A percentile compares a stretch with the other conserved stretches of the same genome.
phyloP scores from a whole-genome alignment of 1,140 invertebrate species.

The Ptiloglossa arizonensis region DNA sequence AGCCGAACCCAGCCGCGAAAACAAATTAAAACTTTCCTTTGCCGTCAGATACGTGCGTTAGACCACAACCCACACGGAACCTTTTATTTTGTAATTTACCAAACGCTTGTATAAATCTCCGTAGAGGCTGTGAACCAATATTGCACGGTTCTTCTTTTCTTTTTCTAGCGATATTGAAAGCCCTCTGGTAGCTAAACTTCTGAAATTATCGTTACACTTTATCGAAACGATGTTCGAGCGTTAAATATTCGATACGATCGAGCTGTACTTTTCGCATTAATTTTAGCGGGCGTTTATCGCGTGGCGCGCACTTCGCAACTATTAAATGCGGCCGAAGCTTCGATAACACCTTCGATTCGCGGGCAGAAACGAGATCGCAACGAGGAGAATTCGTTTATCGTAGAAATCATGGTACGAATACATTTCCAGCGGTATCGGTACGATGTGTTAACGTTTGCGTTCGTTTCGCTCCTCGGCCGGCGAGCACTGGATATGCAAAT shows the following conservation, averaged over 20 bases:
- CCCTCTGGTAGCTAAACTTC: not conserved
- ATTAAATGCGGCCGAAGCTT: constrained; percentile 11
- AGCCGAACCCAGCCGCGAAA: too few species aligned
- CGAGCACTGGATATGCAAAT: constrained; percentile 13
- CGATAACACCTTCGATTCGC: constrained; percentile 13
- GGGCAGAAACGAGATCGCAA: not conserved
- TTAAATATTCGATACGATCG: not conserved
- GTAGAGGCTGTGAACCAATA: too few species aligned
- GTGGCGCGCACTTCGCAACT: not conserved
- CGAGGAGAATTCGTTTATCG: constrained; percentile 10
- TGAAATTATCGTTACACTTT: not conserved
- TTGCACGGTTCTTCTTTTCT: too few species aligned
- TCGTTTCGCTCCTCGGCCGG: not conserved
- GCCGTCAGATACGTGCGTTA: too few species aligned
- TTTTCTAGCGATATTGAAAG: too few species aligned
- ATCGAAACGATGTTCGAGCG: not conserved
- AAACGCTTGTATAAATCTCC: too few species aligned
- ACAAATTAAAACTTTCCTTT: too few species aligned
- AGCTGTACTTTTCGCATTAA: not conserved
- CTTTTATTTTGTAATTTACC: too few species aligned
- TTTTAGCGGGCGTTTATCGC: not conserved
- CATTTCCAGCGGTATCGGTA: not conserved
- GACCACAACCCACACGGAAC: too few species aligned
- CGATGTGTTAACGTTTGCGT: not conserved
- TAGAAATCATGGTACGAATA: not conserved